Evolutionary conservation across 2,113 vertebrate genomes (phyloP), one percentile per base, ranked within the genome.

Genomic region (Pangasianodon hypophthalmus): DNA sequence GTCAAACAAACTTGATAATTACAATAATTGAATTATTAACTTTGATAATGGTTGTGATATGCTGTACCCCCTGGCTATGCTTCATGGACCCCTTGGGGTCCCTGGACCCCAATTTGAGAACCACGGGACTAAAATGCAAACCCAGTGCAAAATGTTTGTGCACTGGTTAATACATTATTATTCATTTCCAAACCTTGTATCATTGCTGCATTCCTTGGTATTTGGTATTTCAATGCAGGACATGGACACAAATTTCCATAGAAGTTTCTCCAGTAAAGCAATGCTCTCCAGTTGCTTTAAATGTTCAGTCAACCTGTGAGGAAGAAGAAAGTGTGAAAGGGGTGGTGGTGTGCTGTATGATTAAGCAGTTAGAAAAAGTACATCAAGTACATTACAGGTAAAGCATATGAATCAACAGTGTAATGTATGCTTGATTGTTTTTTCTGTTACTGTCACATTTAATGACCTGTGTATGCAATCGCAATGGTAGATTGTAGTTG

Each of bases 401-500:
- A 50, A n/a, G 46, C 48, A 50, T 7, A 26, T 80, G 48, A n/a
- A 52, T 16, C 13, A 79, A 46, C 75, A 52, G 29, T 80, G 46
- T 13, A 48, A 77, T 24, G 6, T n/a, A n/a, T 50, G 73, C 21
- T 46, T 41, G 24, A 44, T 46, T 46, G 9, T 46, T 46, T 50
- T 80, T 80, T 29, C 7, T 79, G 44, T 29, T 48, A 13, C 9
- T 48, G 9, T 48, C 75, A 26, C 44, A 48, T 58, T 75, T 58
- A 44, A 46, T 94, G 92, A 98, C 97, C 96, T 95, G 90, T 26
- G 94, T 0, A 94, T 97, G 90, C 97, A 98, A 54, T 95, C 94
- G 88, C 97, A 98, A 91, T 97, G 97, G 90, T 97, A 97, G 32
- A 96, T 92, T 0, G 79, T 95, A 56, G 48, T 91, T 0, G 5